Percentiles rank a stretch among this genome's conserved stretches.
Evolutionary conservation across 2,797 vertebrate genomes (phyloP).

Genomic region (Ceryle rudis): DNA sequence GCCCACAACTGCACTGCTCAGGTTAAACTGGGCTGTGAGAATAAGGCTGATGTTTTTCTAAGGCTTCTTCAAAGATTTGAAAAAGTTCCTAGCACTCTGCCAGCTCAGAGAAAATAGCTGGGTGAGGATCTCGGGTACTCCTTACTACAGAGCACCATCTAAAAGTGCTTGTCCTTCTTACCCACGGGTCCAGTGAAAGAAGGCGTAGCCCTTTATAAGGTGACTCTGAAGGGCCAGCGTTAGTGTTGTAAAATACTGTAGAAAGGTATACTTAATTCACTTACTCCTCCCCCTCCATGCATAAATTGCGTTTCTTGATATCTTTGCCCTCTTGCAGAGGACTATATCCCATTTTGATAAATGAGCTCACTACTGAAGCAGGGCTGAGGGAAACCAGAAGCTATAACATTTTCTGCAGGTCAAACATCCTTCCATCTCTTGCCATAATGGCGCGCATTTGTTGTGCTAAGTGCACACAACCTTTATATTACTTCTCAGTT

Average conservation of each 20-base stretch:
- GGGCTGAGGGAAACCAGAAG: background rate
- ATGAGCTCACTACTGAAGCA: background rate
- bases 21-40: background rate
- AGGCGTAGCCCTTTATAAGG: background rate
- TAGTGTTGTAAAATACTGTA: background rate
- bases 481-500: background rate
- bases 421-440: background rate
- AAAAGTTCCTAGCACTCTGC: background rate
- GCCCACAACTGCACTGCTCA: background rate
- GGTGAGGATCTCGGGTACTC: background rate
- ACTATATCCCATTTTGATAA: background rate
- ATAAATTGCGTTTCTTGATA: background rate
- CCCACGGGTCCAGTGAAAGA: background rate
- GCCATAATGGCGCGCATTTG: background rate
- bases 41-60: background rate
- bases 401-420: background rate
- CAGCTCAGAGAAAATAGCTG: background rate
- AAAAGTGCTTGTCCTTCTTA: background rate
- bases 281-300: fast-evolving
- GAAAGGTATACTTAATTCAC: background rate
- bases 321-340: background rate
- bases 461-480: background rate
- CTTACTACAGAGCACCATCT: background rate
- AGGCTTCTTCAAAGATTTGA: background rate
- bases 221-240: background rate